Base-by-base conservation (phyloP, 2,888 invertebrate genomes). In the Aspidapion aeneum region DNA sequence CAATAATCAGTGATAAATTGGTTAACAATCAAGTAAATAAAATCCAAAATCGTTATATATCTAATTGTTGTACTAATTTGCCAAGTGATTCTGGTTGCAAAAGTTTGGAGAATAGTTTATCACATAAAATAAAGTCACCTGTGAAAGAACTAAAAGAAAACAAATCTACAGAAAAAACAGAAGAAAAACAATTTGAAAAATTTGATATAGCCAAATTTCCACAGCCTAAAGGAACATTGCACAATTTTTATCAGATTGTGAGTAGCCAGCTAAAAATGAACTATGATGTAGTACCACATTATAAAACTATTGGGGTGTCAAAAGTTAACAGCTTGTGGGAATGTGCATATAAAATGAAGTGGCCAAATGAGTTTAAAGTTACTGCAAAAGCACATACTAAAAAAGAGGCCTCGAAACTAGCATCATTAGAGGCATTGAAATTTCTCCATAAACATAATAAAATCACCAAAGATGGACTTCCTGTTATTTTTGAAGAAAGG, bases 331-430 rank as follows among this genome's bases (percentile, higher is more conserved):
- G 87, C 86, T 86, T 56, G 12, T 88, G 87, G 87, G 77, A 73
- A 0, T 86, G 85, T 67, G 82, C 78, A 16, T 85, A 85, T 63
- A 71, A 77, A 0, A 76, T 88, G 66, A 73, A 78, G 48, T 89
- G 88, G 88, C 88, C 89, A 0, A 82, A 82, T 69, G 77, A 81
- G 58, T 77, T 77, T 7, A 82, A 82, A 68, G 85, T 89, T 78
- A 80, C 82, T 69, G 77, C 81, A 77, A 75, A 75, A 66, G 83
- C 81, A 9, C 66, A 74, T 67, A 84, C 82, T 51, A 89, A 88
- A 78, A 78, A 80, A 0, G 77, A 79, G 48, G 86, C 88, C 0
- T 81, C 83, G 0, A 79, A 81, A 52, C 81, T 82, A 69, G 84
- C 85, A n/a, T 83, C 87, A 0, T 70, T 78, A 0, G 82, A 82